Percentiles rank a stretch among this genome's conserved stretches.
phyloP scores from a whole-genome alignment of 2,113 vertebrate species.

The Proterorhinus semilunaris region DNA sequence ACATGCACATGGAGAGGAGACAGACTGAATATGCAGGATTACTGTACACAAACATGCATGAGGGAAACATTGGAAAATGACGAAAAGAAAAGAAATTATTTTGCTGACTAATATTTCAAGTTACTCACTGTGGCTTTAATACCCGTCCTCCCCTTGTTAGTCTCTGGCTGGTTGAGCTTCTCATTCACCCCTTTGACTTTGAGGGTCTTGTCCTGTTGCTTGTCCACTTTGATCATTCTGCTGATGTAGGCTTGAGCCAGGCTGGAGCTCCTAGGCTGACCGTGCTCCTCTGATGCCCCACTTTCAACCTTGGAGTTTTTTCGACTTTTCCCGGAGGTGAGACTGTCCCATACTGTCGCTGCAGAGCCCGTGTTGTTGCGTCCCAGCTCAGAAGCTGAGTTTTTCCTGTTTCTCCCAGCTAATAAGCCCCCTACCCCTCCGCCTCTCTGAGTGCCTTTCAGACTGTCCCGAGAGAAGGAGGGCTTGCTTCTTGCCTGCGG shows the following conservation, averaged over 20 bases:
- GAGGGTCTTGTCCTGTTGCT: constrained; percentile 84
- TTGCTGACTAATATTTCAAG: not conserved
- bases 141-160: constrained; percentile 74
- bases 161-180: constrained; percentile 64
- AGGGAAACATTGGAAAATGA: too few relatives aligned
- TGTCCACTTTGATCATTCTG: constrained; percentile 94
- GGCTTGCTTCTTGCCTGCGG: constrained; percentile 76
- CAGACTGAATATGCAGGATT: too few relatives aligned
- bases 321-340: constrained; percentile 83
- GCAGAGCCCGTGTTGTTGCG: constrained; percentile 64
- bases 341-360: constrained; percentile 80
- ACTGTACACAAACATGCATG: too few relatives aligned
- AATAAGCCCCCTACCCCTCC: constrained; percentile 66
- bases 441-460: constrained; percentile 76
- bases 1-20: too few relatives aligned
- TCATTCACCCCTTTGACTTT: constrained; percentile 67
- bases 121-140: constrained; percentile 83
- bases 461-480: constrained; percentile 67
- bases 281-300: constrained; percentile 73
- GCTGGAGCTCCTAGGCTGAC: constrained; percentile 67
- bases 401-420: constrained; percentile 84
- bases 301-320: constrained; percentile 82
- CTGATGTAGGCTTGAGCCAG: constrained; percentile 87
- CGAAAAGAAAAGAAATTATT: not conserved
- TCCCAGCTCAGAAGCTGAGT: constrained; percentile 83